Percentiles rank a stretch among this genome's conserved stretches.
phyloP scores from a whole-genome alignment of 2,797 vertebrate species.

The Garrulus glandarius region DNA sequence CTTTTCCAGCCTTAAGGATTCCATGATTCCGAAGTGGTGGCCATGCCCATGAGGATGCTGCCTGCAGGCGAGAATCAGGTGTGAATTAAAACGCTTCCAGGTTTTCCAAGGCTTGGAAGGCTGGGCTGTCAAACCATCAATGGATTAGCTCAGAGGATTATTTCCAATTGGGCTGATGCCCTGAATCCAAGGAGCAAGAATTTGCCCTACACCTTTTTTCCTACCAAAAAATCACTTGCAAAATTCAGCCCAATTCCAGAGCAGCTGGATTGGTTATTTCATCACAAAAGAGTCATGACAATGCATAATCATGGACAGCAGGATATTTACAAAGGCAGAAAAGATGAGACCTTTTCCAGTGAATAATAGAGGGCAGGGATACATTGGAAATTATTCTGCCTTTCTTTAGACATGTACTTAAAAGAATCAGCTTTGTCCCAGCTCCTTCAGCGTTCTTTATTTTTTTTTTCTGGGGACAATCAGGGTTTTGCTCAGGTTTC shows the following conservation, averaged over 20 bases:
- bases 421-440: background rate
- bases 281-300: background rate
- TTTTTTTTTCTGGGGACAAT: background rate
- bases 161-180: background rate
- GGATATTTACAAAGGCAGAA: background rate
- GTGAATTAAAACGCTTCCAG: background rate
- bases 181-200: background rate
- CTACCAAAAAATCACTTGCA: background rate
- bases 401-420: background rate
- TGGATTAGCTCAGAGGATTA: background rate
- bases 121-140: background rate
- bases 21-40: background rate
- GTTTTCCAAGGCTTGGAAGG: background rate
- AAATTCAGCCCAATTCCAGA: background rate
- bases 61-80: background rate
- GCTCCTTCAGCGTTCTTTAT: background rate
- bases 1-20: background rate
- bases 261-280: background rate
- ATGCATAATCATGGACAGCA: background rate
- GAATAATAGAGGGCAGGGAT: background rate
- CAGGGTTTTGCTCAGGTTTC: conserved; percentile 2
- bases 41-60: background rate
- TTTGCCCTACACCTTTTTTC: background rate
- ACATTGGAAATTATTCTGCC: background rate
- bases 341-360: background rate